These are phyloP conservation scores for Hylaeus volcanicus DNA, from an alignment of 1,140 invertebrate genomes.

Conservation along the genomic window DNA sequence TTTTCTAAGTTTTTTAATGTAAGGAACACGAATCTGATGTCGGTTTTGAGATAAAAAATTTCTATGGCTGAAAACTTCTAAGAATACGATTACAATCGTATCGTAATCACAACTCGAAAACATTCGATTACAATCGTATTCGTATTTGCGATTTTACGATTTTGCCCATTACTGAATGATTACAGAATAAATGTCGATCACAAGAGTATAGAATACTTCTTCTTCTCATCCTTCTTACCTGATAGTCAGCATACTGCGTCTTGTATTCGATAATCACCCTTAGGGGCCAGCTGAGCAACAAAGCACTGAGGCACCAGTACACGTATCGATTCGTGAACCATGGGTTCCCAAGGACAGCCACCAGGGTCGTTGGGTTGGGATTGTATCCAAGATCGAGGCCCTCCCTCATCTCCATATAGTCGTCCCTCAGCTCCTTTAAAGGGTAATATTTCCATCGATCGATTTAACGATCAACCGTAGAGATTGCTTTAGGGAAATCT, in stretches of 20 bases:
- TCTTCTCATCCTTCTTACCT: slow-evolving; percentile 74
- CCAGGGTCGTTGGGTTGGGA: slow-evolving; percentile 84
- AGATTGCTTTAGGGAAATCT: neutral
- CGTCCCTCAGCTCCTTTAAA: slow-evolving; percentile 87
- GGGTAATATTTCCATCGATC: neutral
- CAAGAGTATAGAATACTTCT: too few species aligned
- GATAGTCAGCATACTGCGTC: slow-evolving; percentile 91
- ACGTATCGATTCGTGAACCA: slow-evolving; percentile 85
- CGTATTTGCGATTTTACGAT: too few species aligned
- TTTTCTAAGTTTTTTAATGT: too few species aligned
- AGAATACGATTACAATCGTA: too few species aligned
- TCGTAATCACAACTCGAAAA: too few species aligned
- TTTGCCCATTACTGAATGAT: too few species aligned
- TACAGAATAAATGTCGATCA: too few species aligned
- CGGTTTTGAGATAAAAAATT: too few species aligned
- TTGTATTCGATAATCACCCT: slow-evolving; percentile 91
- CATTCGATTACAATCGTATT: too few species aligned
- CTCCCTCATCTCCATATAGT: slow-evolving; percentile 95
- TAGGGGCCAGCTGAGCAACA: slow-evolving; percentile 92
- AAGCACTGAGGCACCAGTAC: slow-evolving; percentile 88
- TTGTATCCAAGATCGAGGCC: slow-evolving; percentile 87
- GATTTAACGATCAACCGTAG: neutral
- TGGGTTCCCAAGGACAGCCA: slow-evolving; percentile 82
- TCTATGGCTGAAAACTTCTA: too few species aligned
- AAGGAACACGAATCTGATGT: too few species aligned